Conservation (phyloP, 2,797 vertebrate species). For the Pseudochirops corinnae region DNA sequence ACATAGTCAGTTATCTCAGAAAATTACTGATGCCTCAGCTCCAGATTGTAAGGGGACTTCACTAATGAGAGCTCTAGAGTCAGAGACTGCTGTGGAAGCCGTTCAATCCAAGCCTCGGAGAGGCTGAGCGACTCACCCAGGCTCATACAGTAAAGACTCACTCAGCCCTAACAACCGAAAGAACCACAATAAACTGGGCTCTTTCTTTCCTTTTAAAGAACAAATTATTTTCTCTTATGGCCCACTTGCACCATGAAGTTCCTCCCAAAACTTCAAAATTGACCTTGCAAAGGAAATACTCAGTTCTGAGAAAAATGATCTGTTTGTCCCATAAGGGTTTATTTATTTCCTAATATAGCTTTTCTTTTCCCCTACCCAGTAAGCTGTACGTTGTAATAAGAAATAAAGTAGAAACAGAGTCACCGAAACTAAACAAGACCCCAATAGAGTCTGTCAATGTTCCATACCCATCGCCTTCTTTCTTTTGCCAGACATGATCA, state of each 20-base stretch:
- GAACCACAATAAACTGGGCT: not conserved
- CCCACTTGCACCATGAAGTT: not conserved
- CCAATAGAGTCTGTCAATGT: not conserved
- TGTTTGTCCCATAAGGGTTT: not conserved
- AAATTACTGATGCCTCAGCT: not conserved
- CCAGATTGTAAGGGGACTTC: not conserved
- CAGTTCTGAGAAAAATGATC: not conserved
- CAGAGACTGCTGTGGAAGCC: not conserved
- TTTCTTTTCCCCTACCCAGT: not conserved
- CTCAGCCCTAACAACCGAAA: not conserved
- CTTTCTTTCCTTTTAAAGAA: not conserved
- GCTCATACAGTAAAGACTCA: not conserved
- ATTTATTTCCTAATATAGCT: not conserved
- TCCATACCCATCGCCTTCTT: not conserved
- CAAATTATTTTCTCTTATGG: not conserved
- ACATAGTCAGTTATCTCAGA: not conserved
- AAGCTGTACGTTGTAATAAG: not conserved
- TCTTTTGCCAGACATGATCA: not conserved
- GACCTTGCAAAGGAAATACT: not conserved
- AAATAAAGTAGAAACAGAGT: not conserved
- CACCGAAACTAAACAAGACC: not conserved
- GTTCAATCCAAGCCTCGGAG: not conserved
- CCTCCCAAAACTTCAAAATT: not conserved
- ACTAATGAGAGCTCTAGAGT: not conserved
- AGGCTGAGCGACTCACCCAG: not conserved